These are phyloP conservation scores for Drosophila anomalata DNA, from an alignment of 2,888 invertebrate genomes.

Conservation along the genomic window DNA sequence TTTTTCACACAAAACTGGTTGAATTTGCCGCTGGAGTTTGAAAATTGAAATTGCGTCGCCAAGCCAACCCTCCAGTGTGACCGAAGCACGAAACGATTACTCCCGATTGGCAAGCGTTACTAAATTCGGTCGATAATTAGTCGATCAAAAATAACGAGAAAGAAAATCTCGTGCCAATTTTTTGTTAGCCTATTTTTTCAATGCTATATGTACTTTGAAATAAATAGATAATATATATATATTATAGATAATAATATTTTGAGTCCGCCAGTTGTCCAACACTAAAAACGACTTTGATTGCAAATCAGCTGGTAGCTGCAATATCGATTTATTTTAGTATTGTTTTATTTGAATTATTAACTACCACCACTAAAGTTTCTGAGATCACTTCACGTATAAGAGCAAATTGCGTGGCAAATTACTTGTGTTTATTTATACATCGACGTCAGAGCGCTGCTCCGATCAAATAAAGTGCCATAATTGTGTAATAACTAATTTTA, in stretches of 20 bases:
- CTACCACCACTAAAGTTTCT: not conserved
- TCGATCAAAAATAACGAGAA: too few relatives aligned
- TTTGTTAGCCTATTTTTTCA: too few relatives aligned
- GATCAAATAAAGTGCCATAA: not conserved
- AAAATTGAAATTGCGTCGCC: constrained; percentile 29
- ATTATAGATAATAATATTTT: too few relatives aligned
- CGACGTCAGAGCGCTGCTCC: not conserved
- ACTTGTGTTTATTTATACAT: not conserved
- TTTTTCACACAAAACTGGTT: not conserved
- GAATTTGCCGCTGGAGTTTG: constrained; percentile 26
- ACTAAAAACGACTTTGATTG: too few relatives aligned
- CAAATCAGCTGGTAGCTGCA: not conserved
- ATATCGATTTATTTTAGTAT: not conserved
- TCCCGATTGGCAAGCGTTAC: too few relatives aligned
- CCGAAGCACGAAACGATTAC: too few relatives aligned
- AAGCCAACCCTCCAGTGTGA: not conserved
- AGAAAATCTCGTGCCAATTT: too few relatives aligned
- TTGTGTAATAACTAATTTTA: not conserved
- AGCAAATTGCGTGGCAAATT: constrained; percentile 1
- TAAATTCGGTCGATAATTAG: too few relatives aligned
- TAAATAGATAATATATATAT: too few relatives aligned
- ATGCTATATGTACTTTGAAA: too few relatives aligned
- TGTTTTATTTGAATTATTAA: too few relatives aligned
- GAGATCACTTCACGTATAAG: not conserved
- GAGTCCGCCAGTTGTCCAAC: too few relatives aligned